These are phyloP conservation scores for Enoplosus armatus DNA, from an alignment of 2,797 vertebrate genomes.

Conservation along the genomic window DNA sequence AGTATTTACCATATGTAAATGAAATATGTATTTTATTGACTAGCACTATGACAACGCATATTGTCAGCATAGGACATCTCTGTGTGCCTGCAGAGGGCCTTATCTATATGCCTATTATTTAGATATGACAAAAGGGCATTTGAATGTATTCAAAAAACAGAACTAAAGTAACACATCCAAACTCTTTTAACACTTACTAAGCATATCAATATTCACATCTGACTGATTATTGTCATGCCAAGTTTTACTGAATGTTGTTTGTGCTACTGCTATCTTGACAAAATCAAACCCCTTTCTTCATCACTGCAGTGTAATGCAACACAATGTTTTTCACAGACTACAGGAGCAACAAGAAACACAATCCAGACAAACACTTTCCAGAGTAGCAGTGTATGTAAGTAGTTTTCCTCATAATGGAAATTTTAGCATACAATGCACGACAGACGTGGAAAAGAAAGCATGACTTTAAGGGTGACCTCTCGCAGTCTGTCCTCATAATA, in stretches of 20 bases:
- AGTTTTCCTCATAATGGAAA: not conserved
- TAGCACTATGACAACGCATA: not conserved
- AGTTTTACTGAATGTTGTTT: not conserved
- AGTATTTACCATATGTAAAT: not conserved
- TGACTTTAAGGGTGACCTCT: slow-evolving; percentile 26
- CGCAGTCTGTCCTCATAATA: slow-evolving; percentile 20
- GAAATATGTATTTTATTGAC: not conserved
- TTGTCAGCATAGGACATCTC: not conserved
- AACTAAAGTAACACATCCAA: not conserved
- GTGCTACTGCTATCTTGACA: not conserved
- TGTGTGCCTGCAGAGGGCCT: not conserved
- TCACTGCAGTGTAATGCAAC: not conserved
- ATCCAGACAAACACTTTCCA: not conserved
- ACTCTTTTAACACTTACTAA: not conserved
- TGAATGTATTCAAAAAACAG: not conserved
- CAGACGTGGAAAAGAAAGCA: not conserved
- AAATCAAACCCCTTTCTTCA: not conserved
- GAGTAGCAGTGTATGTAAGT: not conserved
- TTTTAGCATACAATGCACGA: not conserved
- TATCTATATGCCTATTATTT: not conserved
- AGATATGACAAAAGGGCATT: not conserved
- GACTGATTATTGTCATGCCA: not conserved
- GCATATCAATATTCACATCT: slow-evolving; percentile 2
- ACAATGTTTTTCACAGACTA: not conserved
- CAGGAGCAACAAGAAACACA: not conserved